A percentile compares a stretch with the other conserved stretches of the same genome.
These are phyloP conservation scores for Hapalemur alaotrensis DNA, from an alignment of 2,797 vertebrate species.

Conservation along the genomic window DNA sequence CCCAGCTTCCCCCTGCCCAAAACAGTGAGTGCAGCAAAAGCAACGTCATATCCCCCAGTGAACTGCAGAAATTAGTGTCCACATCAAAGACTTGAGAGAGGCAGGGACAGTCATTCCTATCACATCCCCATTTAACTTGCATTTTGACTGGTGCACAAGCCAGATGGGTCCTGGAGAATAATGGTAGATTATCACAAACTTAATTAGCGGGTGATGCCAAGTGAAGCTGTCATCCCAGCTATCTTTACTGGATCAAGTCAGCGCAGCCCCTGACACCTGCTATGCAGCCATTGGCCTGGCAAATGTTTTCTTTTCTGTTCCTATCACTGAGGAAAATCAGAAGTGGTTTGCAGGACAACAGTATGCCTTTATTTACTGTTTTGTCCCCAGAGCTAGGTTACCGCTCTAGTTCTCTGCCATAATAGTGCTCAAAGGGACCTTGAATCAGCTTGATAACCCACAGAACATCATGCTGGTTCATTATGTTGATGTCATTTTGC, in stretches of 20 bases:
- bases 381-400: neutral
- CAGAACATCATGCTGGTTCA: neutral
- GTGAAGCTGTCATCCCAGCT: too few relatives aligned
- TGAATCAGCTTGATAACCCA: neutral
- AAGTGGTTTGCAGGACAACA: neutral
- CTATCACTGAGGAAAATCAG: neutral
- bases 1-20: neutral
- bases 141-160: neutral
- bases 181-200: neutral
- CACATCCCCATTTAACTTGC: neutral
- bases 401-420: neutral
- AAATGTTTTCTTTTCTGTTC: neutral
- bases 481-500: neutral
- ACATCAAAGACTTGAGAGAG: neutral
- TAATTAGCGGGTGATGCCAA: neutral
- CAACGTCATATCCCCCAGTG: neutral
- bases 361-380: neutral
- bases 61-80: neutral
- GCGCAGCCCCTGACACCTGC: neutral
- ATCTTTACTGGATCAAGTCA: neutral
- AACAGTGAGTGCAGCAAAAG: neutral
- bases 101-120: neutral
- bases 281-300: neutral
- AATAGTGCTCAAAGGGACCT: conserved; percentile 13
- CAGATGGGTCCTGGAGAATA: neutral